Evolutionary conservation across 2,888 invertebrate species (phyloP), one percentile per base, ranked within the genome.

Genomic region (Lasioglossum figueresi): DNA sequence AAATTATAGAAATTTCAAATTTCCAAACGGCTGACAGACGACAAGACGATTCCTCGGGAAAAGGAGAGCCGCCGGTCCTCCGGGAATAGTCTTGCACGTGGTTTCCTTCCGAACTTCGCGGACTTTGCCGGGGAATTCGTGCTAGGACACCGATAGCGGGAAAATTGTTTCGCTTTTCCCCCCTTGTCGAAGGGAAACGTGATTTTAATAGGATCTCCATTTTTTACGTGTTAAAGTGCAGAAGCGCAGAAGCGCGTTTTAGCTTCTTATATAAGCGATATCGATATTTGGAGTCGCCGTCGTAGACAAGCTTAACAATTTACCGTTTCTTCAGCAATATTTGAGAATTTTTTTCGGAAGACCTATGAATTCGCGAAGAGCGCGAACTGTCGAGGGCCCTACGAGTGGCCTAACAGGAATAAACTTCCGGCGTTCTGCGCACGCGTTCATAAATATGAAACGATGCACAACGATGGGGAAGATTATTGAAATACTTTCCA

Each of bases 1-100:
- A 83, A 93, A 91, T 93, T 92, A 92, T 93, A 91, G 92, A 92
- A 92, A 93, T 92, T 92, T 91, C 88, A 92, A 88, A 93, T 92
- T 91, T 91, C 83, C 86, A 79, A 84, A 85, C 88, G 86, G 82
- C 84, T 79, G 86, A 84, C 87, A 83, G 79, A 76, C 88, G 85
- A 83, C 89, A 83, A 85, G 82, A 79, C 83, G 86, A 56, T 68
- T 34, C 27, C 27, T 48, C 76, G 48, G 23, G 52, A 10, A 34
- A 77, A 48, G 40, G 48, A 34, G 31, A 16, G 16, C 63, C 66
- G 76, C 16, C 37, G 68, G n/a, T 10, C 76, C 68, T n/a, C 45
- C 10, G 70, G 70, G 70, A 70, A 40, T n/a, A 40, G 70, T 40
- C 70, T 70, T 40, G 37, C 23, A 2, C 70, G 70, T 40, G 70